These are phyloP conservation scores for Melolontha melolontha DNA, from an alignment of 2,888 invertebrate species.

Conservation along the genomic window DNA sequence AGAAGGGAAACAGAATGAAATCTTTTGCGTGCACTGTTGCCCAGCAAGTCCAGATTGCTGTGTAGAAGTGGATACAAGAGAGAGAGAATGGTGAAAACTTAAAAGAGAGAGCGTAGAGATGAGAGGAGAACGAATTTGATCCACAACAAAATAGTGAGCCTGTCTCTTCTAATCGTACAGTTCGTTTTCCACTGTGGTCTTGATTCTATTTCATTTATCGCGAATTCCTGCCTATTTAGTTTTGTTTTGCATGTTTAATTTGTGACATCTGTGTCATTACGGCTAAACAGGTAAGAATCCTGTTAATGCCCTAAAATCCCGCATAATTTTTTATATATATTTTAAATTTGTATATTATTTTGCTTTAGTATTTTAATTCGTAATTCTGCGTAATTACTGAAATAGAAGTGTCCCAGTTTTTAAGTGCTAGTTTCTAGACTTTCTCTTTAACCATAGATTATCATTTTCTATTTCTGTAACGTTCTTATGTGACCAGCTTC, in stretches of 20 bases:
- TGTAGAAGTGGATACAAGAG: constrained; percentile 65
- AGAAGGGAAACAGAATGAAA: constrained; percentile 59
- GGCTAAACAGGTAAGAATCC: constrained; percentile 64
- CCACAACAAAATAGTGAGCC: constrained; percentile 68
- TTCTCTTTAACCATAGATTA: constrained; percentile 49
- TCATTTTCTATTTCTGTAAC: constrained; percentile 45
- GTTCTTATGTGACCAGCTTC: constrained; percentile 40
- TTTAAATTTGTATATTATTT: constrained; percentile 34
- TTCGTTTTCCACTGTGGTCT: constrained; percentile 65
- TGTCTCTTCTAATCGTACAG: constrained; percentile 66
- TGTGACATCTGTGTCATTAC: constrained; percentile 58
- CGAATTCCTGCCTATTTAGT: constrained; percentile 57
- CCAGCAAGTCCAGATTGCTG: constrained; percentile 57
- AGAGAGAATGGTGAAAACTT: constrained; percentile 67
- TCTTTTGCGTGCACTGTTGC: constrained; percentile 56
- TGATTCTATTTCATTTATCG: constrained; percentile 61
- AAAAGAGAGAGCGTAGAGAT: constrained; percentile 65
- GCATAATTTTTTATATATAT: constrained; percentile 32
- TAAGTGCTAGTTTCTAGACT: constrained; percentile 44
- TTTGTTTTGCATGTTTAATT: constrained; percentile 61
- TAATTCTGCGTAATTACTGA: constrained; percentile 51
- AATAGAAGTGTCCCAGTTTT: constrained; percentile 53
- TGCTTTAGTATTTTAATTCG: constrained; percentile 41
- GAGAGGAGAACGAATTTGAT: constrained; percentile 68
- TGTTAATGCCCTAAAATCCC: constrained; percentile 56